phyloP scores from a whole-genome alignment of 1,140 invertebrate genomes.

The Bombus sylvicola region DNA sequence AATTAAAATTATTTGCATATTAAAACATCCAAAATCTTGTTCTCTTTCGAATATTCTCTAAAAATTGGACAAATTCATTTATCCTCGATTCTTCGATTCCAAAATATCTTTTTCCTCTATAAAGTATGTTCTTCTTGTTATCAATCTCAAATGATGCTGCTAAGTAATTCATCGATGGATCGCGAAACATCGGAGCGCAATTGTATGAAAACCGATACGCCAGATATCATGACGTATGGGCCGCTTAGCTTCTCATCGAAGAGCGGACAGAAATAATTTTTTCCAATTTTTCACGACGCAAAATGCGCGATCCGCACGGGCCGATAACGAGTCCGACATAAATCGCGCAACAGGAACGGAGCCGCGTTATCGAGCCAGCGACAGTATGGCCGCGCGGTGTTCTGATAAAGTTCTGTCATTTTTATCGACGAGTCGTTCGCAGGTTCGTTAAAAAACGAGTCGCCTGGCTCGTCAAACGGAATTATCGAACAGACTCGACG shows the following conservation, averaged over 20 bases:
- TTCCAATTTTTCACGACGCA: constrained; percentile 60
- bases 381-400: constrained; percentile 51
- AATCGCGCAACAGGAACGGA: constrained; percentile 58
- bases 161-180: neutral
- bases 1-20: too few relatives aligned
- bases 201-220: constrained; percentile 9
- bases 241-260: constrained; percentile 38
- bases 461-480: constrained; percentile 39
- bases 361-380: constrained; percentile 53
- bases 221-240: constrained; percentile 47
- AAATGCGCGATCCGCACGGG: constrained; percentile 28
- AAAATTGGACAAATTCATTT: neutral
- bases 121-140: too few relatives aligned
- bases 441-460: constrained; percentile 63
- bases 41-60: neutral
- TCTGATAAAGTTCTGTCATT: constrained; percentile 69
- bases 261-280: constrained; percentile 58
- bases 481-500: constrained; percentile 25
- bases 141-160: neutral
- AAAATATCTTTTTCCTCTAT: neutral
- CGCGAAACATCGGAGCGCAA: neutral
- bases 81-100: neutral
- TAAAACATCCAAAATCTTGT: too few relatives aligned
- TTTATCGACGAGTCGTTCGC: constrained; percentile 62
- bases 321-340: constrained; percentile 59